A percentile compares a stretch with the other conserved stretches of the same genome.
Evolutionary conservation across 2,797 vertebrate genomes (phyloP).

Genomic region (Phrynocephalus vlangalii): DNA sequence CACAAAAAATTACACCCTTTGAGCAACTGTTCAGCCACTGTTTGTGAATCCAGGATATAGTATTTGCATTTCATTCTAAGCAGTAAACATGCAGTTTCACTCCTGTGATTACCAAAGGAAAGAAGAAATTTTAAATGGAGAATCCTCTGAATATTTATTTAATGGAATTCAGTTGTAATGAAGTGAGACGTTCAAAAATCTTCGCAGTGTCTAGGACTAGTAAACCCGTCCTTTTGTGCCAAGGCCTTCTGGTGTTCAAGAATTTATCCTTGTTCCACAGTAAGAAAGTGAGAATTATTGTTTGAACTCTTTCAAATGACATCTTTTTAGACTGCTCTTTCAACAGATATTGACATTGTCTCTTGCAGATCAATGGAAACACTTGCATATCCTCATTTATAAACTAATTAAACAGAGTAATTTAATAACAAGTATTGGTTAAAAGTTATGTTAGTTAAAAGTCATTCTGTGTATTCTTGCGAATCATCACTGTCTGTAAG

Average conservation of each 20-base stretch:
- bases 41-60: conserved; percentile 69
- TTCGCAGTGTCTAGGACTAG: conserved; percentile 53
- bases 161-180: conserved; percentile 63
- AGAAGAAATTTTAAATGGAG: conserved; percentile 63
- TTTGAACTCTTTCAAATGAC: background rate
- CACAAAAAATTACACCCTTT: no score
- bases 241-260: background rate
- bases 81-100: conserved; percentile 57
- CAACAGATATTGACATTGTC: background rate
- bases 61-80: conserved; percentile 63
- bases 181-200: conserved; percentile 73
- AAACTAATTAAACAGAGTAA: background rate
- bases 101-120: conserved; percentile 61
- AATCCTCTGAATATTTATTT: conserved; percentile 76
- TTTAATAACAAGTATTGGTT: background rate
- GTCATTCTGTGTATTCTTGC: background rate
- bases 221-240: conserved; percentile 44
- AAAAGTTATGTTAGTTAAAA: background rate
- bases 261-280: conserved; percentile 27
- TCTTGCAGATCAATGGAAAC: background rate
- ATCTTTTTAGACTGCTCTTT: background rate
- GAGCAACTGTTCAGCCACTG: background rate
- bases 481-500: no score
- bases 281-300: background rate
- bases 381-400: background rate